These are phyloP conservation scores for Tricholaema leucomelas DNA, from an alignment of 2,113 vertebrate genomes.

Conservation along the genomic window DNA sequence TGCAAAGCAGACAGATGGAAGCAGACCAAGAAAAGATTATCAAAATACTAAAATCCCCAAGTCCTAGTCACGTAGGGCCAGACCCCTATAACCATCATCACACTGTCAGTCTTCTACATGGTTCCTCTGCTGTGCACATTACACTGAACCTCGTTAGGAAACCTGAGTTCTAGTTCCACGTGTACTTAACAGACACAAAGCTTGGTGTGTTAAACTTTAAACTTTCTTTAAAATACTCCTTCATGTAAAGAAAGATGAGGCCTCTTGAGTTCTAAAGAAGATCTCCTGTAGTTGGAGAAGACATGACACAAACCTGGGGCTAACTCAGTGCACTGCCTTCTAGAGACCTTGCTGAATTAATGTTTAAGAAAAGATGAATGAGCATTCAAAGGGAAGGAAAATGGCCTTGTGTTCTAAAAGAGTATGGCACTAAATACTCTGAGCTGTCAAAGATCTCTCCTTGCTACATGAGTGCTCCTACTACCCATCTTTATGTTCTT, in stretches of 20 bases:
- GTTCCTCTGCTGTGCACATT: neutral
- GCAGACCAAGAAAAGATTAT: neutral
- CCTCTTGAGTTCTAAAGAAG: neutral
- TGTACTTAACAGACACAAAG: neutral
- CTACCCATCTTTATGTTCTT: neutral
- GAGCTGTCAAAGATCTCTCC: neutral
- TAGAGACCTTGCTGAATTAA: neutral
- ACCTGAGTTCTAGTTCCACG: neutral
- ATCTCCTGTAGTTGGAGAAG: neutral
- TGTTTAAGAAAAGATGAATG: neutral
- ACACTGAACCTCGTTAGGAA: neutral
- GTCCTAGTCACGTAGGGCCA: neutral
- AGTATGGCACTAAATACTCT: rapidly evolving
- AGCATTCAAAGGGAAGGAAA: neutral
- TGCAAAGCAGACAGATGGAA: slow-evolving; percentile 23
- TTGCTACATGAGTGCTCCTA: neutral
- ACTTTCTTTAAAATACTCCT: neutral
- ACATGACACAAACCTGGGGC: neutral
- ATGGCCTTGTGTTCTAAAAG: neutral
- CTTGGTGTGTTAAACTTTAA: neutral
- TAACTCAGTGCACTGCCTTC: neutral
- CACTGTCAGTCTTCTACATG: neutral
- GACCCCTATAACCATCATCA: neutral
- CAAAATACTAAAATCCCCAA: neutral
- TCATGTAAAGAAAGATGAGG: neutral